Percentiles rank a stretch among this genome's conserved stretches.
Evolutionary conservation across 2,797 vertebrate genomes (phyloP).

Genomic region (Enteromius argenteus): DNA sequence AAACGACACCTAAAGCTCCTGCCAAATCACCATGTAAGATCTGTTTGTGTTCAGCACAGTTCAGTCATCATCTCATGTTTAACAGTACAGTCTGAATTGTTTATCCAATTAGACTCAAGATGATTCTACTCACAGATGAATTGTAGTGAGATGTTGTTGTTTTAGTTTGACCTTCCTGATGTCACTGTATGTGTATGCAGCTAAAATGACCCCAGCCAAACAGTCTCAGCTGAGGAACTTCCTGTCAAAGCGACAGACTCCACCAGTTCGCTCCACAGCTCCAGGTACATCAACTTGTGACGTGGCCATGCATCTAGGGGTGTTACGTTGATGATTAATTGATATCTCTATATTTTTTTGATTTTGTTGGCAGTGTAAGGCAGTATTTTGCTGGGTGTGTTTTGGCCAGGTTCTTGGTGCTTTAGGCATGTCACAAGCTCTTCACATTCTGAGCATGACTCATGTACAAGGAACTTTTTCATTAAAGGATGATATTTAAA

Average conservation of each 20-base stretch:
- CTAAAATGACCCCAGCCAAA: constrained; percentile 89
- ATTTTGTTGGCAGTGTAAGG: not conserved
- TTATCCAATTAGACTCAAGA: not conserved
- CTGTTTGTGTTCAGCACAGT: not conserved
- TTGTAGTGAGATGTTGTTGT: not conserved
- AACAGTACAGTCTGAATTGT: not conserved
- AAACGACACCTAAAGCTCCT: constrained; percentile 73
- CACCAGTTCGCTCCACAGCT: constrained; percentile 91
- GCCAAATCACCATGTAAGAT: constrained; percentile 82
- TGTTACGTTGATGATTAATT: not conserved
- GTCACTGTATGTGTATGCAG: constrained; percentile 59
- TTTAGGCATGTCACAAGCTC: not conserved
- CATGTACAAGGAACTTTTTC: no score
- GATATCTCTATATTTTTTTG: not conserved
- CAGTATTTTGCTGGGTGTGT: not conserved
- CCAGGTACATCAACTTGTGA: constrained; percentile 83
- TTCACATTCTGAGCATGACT: not conserved
- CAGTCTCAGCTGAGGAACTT: constrained; percentile 93
- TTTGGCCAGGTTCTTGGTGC: not conserved
- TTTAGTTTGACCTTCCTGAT: not conserved
- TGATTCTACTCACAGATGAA: not conserved
- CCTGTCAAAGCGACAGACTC: constrained; percentile 92
- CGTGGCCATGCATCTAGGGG: not conserved
- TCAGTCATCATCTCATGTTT: not conserved
- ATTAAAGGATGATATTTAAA: no score